Evolutionary conservation across 2,888 invertebrate species (phyloP).

Genomic region (Tortrix viridana): DNA sequence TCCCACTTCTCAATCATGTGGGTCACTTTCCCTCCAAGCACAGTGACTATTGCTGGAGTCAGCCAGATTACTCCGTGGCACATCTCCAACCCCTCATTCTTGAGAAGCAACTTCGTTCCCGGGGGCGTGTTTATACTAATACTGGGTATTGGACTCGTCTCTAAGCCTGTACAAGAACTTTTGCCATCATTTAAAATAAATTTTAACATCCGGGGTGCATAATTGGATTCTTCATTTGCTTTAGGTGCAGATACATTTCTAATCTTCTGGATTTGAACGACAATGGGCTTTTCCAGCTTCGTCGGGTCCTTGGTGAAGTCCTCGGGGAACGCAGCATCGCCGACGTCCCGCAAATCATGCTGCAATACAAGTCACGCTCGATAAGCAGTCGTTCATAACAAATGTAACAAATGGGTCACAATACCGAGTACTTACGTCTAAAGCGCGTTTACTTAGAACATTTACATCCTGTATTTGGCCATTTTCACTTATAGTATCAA

Average conservation of each 20-base stretch:
- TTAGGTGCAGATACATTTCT: constrained; percentile 96
- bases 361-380: constrained; percentile 61
- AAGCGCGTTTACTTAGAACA: constrained; percentile 86
- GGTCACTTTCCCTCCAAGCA: constrained; percentile 93
- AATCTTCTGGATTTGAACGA: constrained; percentile 94
- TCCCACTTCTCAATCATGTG: constrained; percentile 96
- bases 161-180: constrained; percentile 90
- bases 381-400: neutral
- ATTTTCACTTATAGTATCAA: constrained; percentile 86
- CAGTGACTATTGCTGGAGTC: constrained; percentile 86
- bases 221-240: constrained; percentile 92
- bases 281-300: constrained; percentile 84
- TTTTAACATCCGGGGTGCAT: constrained; percentile 93
- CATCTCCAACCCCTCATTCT: constrained; percentile 76
- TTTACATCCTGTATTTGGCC: constrained; percentile 86
- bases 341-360: constrained; percentile 92
- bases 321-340: constrained; percentile 89
- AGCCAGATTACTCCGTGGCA: constrained; percentile 91
- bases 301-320: constrained; percentile 85
- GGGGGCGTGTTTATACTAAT: constrained; percentile 94
- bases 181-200: constrained; percentile 94
- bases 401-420: neutral
- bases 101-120: constrained; percentile 90
- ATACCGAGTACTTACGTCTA: constrained; percentile 86
- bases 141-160: constrained; percentile 88